These are phyloP conservation scores for Sarcophaga bullata DNA, from an alignment of 1,140 invertebrate species.

Conservation along the genomic window DNA sequence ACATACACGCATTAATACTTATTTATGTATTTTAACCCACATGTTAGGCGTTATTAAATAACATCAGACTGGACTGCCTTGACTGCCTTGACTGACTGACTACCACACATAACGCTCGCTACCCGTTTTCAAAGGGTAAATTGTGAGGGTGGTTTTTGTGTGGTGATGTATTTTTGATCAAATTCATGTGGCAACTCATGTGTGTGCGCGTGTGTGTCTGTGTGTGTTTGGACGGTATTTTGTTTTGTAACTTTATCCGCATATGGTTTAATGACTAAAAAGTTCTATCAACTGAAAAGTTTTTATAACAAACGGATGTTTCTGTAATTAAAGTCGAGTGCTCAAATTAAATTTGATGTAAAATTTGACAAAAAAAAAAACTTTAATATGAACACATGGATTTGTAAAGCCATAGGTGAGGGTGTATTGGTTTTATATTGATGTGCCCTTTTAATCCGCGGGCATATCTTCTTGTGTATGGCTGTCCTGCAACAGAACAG, in stretches of 20 bases:
- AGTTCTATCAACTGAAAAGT: background rate
- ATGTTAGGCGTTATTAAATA: background rate
- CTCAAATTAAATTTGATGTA: background rate
- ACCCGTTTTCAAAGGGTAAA: conserved; percentile 30
- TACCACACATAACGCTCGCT: background rate
- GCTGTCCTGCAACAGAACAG: no score
- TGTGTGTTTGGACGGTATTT: background rate
- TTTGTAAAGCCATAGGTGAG: no score
- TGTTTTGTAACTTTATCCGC: background rate
- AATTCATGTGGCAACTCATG: no score
- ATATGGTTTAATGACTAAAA: conserved; percentile 26
- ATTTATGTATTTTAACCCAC: conserved; percentile 1
- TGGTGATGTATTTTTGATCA: background rate
- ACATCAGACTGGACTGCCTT: background rate
- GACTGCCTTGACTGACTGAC: background rate
- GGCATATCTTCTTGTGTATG: no score
- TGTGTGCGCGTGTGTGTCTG: no score
- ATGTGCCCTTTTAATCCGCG: no score
- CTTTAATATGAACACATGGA: background rate
- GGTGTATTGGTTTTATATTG: no score
- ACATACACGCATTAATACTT: background rate
- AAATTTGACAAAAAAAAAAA: background rate
- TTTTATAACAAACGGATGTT: conserved; percentile 7
- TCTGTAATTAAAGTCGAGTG: conserved; percentile 3
- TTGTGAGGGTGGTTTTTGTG: conserved; percentile 32